Evolutionary conservation across 2,888 invertebrate species (phyloP), one percentile per base, ranked within the genome.

Genomic region (Apocheima hispidaria): DNA sequence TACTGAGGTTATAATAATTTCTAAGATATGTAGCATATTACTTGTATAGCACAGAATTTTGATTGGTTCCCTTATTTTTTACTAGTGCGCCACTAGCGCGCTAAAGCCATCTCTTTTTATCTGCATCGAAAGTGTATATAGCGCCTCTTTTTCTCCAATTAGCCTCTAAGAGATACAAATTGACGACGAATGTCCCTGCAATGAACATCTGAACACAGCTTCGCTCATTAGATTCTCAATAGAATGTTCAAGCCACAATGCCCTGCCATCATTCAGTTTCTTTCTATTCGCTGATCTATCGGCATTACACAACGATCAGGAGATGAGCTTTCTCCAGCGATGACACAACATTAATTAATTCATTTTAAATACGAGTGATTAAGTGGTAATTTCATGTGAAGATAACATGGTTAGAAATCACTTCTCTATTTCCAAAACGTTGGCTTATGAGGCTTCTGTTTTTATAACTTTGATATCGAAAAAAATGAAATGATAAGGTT

Each of bases 281-380:
- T 48, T 30, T 20, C 38, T 14, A 23, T 38, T 46, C 46, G 40
- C 46, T 53, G 49, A 50, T 33, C 14, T 52, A 52, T 61, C 21
- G 52, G 28, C 61, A 53, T 61, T 56, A 61, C 41, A 56, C 51
- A 61, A 61, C 60, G n/a, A 6, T n/a, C n/a, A n/a, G n/a, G 48
- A 49, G n/a, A 41, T 38, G 44, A 51, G 36, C 61, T 61, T 61
- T 61, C 61, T 61, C 61, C 10, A 23, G 10, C 18, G 55, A 61
- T 56, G 61, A 61, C 56, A 52, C 41, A 48, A 61, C 56, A 23
- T 16, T 52, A 48, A 52, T 61, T 56, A 56, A 56, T 28, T 52
- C 55, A 52, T 41, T 48, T 61, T 41, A 51, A 60, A 60, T 49
- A 14, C 4, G 43, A 6, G 21, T 28, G n/a, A 16, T 23, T 16